Conservation (phyloP, 2,113 vertebrate genomes). For the Rhodinocichla rosea region DNA sequence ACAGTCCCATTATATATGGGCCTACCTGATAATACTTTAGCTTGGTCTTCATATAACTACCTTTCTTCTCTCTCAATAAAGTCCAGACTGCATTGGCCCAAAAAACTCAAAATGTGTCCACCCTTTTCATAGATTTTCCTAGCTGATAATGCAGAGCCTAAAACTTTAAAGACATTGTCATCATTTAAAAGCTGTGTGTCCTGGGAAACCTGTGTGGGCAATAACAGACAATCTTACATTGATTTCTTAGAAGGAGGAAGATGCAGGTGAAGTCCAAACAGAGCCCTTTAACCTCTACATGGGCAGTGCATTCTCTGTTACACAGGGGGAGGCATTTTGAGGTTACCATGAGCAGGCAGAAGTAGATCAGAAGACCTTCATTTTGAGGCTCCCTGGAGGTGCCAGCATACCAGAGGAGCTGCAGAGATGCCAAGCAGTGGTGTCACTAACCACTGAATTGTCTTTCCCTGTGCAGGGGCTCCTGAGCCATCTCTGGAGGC, state of each 20-base stretch:
- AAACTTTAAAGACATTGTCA: neutral
- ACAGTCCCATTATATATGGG: neutral
- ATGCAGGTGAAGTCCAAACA: neutral
- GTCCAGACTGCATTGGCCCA: neutral
- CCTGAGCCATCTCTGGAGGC: neutral
- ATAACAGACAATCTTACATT: neutral
- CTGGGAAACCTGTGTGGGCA: neutral
- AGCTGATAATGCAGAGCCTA: neutral
- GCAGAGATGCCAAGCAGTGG: neutral
- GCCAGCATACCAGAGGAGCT: neutral
- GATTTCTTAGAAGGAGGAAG: neutral
- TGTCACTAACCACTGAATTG: neutral
- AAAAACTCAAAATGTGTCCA: neutral
- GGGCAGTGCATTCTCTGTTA: rapidly evolving
- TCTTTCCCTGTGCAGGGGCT: neutral
- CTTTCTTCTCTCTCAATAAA: neutral
- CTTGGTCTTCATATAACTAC: neutral
- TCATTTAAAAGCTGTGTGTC: neutral
- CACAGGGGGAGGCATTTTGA: neutral
- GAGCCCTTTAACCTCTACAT: neutral
- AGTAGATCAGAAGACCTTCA: neutral
- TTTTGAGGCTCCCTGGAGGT: neutral
- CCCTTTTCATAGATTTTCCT: neutral
- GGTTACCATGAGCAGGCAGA: neutral
- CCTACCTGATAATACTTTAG: neutral